Conservation (phyloP, 2,797 vertebrate genomes). For the Decapterus maruadsi region DNA sequence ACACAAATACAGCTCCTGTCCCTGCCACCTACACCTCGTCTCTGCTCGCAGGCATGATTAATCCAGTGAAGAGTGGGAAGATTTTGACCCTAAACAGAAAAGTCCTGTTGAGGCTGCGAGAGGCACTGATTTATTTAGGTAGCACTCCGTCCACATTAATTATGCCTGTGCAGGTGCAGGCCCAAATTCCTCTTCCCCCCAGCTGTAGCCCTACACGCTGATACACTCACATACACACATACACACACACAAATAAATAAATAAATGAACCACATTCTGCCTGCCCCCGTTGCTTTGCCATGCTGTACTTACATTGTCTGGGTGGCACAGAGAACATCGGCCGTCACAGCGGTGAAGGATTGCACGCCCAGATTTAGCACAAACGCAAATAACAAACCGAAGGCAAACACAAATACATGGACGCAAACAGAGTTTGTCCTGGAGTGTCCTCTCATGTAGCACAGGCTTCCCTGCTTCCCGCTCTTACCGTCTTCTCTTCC, state of each 20-base stretch:
- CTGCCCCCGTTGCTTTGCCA: constrained; percentile 72
- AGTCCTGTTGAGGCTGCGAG: constrained; percentile 87
- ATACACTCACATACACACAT: constrained; percentile 54
- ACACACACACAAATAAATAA: constrained; percentile 55
- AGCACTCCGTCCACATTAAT: constrained; percentile 85
- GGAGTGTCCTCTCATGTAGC: constrained; percentile 34
- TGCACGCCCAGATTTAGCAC: constrained; percentile 78
- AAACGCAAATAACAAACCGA: constrained; percentile 73
- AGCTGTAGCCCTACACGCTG: constrained; percentile 68
- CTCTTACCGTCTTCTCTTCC: background rate
- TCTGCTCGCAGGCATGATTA: constrained; percentile 83
- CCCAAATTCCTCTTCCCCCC: constrained; percentile 82
- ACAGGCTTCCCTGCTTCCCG: constrained; percentile 36
- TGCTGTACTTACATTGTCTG: constrained; percentile 76
- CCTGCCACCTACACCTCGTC: constrained; percentile 57
- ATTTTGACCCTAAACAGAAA: constrained; percentile 90
- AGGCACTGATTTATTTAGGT: constrained; percentile 89
- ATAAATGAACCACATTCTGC: constrained; percentile 60
- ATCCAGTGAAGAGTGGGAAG: constrained; percentile 82
- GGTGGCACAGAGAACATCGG: constrained; percentile 81
- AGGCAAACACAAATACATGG: constrained; percentile 55
- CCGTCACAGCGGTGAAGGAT: constrained; percentile 77
- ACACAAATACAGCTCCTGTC: constrained; percentile 58
- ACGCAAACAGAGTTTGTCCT: constrained; percentile 45
- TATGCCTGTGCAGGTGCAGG: constrained; percentile 87